Conservation (phyloP, 2,113 vertebrate species). For the Protomyctophum bolini region DNA sequence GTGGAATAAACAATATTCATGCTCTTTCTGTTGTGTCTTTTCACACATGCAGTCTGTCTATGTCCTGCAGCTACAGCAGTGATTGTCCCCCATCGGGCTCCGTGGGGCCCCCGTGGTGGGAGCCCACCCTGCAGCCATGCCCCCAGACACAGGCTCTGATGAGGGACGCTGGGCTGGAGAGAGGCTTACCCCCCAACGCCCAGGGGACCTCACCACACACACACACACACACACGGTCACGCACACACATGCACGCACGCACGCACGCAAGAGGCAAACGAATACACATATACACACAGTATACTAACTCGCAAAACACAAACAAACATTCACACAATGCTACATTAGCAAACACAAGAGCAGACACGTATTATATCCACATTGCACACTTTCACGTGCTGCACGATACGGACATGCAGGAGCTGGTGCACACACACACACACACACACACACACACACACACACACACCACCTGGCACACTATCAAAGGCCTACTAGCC, state of each 20-base stretch:
- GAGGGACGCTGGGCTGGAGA: constrained; percentile 66
- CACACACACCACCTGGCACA: constrained; percentile 49
- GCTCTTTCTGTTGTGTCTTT: constrained; percentile 43
- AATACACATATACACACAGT: constrained; percentile 57
- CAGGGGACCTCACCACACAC: constrained; percentile 55
- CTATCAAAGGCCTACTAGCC: constrained; percentile 55
- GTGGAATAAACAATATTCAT: constrained; percentile 57
- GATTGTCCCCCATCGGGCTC: constrained; percentile 72
- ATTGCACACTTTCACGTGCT: constrained; percentile 51
- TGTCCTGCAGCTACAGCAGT: constrained; percentile 72
- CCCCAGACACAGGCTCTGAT: constrained; percentile 75
- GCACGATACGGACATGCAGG: constrained; percentile 4
- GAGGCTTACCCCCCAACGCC: constrained; percentile 69
- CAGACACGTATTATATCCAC: too few species aligned
- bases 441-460: constrained; percentile 35
- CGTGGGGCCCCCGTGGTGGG: constrained; percentile 71
- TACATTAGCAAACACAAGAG: too few species aligned
- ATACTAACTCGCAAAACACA: too few species aligned
- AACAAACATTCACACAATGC: too few species aligned
- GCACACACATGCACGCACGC: constrained; percentile 47
- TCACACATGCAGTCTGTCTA: constrained; percentile 50
- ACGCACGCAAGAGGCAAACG: constrained; percentile 57
- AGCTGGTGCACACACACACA: constrained; percentile 22
- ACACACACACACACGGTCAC: constrained; percentile 37
- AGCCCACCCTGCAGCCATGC: constrained; percentile 78